A percentile compares a stretch with the other conserved stretches of the same genome.
Conservation (phyloP, 2,113 vertebrate genomes). For the Erythrolamprus reginae region DNA sequence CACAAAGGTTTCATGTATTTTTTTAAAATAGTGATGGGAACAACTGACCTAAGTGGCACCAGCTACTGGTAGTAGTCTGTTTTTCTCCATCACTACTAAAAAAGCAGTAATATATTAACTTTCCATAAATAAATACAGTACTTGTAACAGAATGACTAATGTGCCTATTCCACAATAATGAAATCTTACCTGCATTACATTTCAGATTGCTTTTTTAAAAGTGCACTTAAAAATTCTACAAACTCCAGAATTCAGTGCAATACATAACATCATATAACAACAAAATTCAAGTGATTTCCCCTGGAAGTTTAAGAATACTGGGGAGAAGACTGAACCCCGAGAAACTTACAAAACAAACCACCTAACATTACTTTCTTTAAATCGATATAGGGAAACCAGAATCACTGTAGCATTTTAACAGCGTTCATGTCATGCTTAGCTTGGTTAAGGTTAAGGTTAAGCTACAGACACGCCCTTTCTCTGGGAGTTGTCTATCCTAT, state of each 20-base stretch:
- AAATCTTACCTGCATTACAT: not conserved
- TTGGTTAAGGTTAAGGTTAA: not conserved
- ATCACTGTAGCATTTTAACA: not conserved
- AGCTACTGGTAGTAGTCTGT: not conserved
- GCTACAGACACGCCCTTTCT: not conserved
- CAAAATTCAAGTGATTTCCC: not conserved
- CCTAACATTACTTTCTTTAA: not conserved
- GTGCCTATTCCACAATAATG: not conserved
- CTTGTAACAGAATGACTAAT: not conserved
- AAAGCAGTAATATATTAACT: not conserved
- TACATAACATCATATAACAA: not conserved
- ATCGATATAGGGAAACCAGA: not conserved
- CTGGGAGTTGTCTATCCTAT: not conserved
- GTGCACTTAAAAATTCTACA: not conserved
- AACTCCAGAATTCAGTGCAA: not conserved
- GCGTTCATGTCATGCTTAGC: not conserved
- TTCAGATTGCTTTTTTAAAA: not conserved
- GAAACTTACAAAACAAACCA: not conserved
- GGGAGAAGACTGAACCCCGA: not conserved
- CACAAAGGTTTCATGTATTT: not conserved
- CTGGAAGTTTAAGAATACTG: not conserved
- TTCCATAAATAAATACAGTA: not conserved
- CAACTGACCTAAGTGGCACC: not conserved
- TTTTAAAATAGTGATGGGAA: not conserved
- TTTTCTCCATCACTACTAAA: not conserved